Conservation (phyloP, 2,797 vertebrate genomes). For the Periophthalmus magnuspinnatus region DNA sequence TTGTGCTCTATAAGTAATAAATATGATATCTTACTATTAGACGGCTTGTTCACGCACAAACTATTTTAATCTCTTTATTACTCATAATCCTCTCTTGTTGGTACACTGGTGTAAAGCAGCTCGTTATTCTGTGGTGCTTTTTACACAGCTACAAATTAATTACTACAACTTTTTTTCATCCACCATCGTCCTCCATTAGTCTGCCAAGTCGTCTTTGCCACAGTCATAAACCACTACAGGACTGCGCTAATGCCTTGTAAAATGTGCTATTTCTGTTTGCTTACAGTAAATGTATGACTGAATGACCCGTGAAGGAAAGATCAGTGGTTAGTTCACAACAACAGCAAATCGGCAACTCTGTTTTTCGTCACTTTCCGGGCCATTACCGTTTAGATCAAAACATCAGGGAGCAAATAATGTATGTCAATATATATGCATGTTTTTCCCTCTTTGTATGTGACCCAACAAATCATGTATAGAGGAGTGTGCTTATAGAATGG, state of each 20-base stretch:
- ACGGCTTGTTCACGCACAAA: neutral
- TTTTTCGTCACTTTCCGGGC: constrained; percentile 51
- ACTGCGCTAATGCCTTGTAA: neutral
- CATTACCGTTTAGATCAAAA: constrained; percentile 45
- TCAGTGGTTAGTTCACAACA: constrained; percentile 4
- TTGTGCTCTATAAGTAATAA: neutral
- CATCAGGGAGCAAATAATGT: constrained; percentile 33
- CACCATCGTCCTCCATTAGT: neutral
- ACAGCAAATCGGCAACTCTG: neutral
- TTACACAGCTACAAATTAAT: neutral
- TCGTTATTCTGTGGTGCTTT: neutral
- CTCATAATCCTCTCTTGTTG: neutral
- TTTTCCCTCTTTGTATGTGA: constrained; percentile 25
- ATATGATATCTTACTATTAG: neutral
- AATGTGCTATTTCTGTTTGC: constrained; percentile 1
- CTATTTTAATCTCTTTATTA: neutral
- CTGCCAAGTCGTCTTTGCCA: neutral
- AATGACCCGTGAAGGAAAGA: constrained; percentile 1
- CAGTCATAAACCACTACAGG: neutral
- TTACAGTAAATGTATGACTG: neutral
- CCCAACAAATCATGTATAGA: constrained; percentile 30
- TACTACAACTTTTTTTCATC: neutral
- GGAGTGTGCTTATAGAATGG: constrained; percentile 15
- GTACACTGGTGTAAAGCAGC: neutral
- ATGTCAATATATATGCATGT: constrained; percentile 13